Percentiles rank a stretch among this genome's conserved stretches.
Evolutionary conservation across 2,888 invertebrate genomes (phyloP).

Genomic region (Coelinius sp.): DNA sequence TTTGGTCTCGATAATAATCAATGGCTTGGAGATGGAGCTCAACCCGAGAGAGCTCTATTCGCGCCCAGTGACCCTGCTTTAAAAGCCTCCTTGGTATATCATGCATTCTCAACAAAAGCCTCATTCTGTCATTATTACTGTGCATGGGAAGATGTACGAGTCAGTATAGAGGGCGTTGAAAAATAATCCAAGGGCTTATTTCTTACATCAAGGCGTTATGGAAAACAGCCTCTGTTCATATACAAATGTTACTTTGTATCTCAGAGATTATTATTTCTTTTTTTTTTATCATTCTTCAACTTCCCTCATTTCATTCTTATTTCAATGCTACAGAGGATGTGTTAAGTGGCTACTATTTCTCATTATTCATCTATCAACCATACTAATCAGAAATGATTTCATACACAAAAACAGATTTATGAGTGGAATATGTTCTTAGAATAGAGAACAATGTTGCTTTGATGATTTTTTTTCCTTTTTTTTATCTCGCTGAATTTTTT

Average conservation of each 20-base stretch:
- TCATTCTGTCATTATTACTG: constrained; percentile 65
- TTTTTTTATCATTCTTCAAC: constrained; percentile 1
- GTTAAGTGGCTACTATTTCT: neutral
- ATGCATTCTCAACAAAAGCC: constrained; percentile 61
- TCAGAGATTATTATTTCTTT: no score
- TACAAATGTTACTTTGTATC: constrained; percentile 40
- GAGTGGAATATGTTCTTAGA: neutral
- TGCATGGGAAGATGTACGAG: constrained; percentile 22
- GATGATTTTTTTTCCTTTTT: neutral
- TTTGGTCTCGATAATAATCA: constrained; percentile 51
- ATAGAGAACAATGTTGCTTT: neutral
- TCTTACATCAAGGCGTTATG: constrained; percentile 46
- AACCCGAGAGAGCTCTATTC: constrained; percentile 52
- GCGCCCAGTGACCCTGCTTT: constrained; percentile 56
- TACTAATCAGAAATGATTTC: neutral
- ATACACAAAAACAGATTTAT: neutral
- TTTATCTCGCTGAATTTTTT: neutral
- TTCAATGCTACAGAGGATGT: neutral
- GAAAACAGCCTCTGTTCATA: constrained; percentile 40
- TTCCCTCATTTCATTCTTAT: neutral
- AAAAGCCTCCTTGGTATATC: constrained; percentile 1
- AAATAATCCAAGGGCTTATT: constrained; percentile 53
- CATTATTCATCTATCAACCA: neutral
- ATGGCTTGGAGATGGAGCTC: constrained; percentile 49
- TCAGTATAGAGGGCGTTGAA: constrained; percentile 1